These are phyloP conservation scores for Indri indri DNA, from an alignment of 2,113 vertebrate species.

Conservation along the genomic window DNA sequence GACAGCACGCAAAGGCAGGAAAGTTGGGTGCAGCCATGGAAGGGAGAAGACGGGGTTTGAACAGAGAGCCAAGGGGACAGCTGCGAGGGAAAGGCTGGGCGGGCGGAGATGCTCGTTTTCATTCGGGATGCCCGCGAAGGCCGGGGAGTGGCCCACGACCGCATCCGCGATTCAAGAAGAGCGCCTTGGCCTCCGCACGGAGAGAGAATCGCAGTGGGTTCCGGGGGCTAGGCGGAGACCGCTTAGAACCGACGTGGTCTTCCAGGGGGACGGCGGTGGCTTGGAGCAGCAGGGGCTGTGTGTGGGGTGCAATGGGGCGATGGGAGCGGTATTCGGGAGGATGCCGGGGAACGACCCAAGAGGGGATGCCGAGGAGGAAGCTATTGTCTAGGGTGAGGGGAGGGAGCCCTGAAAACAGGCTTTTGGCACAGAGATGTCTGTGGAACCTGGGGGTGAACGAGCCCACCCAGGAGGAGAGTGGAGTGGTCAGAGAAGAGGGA, in stretches of 20 bases:
- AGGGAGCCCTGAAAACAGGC: neutral
- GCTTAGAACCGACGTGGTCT: neutral
- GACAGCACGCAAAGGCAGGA: neutral
- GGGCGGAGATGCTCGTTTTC: neutral
- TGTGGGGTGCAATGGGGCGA: neutral
- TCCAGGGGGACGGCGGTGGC: no score
- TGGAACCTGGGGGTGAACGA: neutral
- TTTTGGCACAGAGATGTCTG: neutral
- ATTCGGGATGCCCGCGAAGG: neutral
- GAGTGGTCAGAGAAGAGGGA: neutral
- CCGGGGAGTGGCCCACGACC: no score
- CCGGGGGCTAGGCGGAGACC: neutral
- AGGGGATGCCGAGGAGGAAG: neutral
- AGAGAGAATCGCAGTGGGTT: neutral
- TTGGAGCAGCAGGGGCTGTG: neutral
- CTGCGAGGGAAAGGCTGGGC: neutral
- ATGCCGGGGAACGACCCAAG: neutral
- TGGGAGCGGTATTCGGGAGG: neutral
- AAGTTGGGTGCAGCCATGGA: neutral
- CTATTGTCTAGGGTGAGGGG: neutral
- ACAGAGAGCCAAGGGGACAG: no score
- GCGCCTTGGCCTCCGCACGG: neutral
- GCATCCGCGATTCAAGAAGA: neutral
- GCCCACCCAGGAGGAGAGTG: neutral
- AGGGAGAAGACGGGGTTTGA: neutral